Percentiles rank a stretch among this genome's conserved stretches.
Evolutionary conservation across 2,797 vertebrate genomes (phyloP).

Genomic region (Diceros bicornis): DNA sequence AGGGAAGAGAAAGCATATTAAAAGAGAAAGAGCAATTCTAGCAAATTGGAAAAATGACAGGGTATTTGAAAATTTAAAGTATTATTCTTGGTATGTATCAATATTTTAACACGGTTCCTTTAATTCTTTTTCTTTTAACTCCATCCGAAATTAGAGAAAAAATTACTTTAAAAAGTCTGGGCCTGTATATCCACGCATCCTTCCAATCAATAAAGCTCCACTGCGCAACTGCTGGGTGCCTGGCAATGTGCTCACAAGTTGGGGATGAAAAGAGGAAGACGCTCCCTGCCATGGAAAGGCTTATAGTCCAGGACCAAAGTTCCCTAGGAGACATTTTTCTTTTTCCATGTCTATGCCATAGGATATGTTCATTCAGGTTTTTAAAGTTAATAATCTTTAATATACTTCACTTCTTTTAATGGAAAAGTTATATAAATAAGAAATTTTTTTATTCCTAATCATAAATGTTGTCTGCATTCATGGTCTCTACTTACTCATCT

Average conservation of each 20-base stretch:
- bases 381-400: not conserved
- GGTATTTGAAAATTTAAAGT: constrained; percentile 39
- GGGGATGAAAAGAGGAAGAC: not conserved
- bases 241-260: no score
- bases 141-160: constrained; percentile 2
- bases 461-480: not conserved
- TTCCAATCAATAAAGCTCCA: not conserved
- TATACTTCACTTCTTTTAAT: not conserved
- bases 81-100: not conserved
- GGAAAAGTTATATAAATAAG: not conserved
- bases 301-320: not conserved
- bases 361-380: not conserved
- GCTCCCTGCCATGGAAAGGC: not conserved
- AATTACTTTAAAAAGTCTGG: not conserved
- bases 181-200: not conserved
- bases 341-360: not conserved
- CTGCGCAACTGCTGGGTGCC: no score
- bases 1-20: not conserved
- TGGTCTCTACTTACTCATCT: not conserved
- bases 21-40: not conserved
- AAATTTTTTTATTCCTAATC: not conserved
- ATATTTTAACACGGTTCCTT: constrained; percentile 28
- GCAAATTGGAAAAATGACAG: not conserved
- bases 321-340: not conserved
- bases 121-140: constrained; percentile 24